Conservation (phyloP, 2,888 invertebrate genomes). For the Laspeyria flexula region DNA sequence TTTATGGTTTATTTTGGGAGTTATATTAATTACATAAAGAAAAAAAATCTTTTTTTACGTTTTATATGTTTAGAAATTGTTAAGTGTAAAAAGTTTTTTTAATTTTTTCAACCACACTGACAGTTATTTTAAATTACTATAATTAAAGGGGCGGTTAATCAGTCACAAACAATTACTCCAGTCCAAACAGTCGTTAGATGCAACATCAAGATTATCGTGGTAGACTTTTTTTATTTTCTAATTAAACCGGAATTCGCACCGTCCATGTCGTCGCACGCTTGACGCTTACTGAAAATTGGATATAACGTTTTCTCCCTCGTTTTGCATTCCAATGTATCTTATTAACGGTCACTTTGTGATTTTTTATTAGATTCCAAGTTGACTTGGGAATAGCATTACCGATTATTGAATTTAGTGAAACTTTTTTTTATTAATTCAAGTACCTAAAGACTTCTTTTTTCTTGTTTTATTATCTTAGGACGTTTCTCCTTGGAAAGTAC, state of each 20-base stretch:
- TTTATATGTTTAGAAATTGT: too few species aligned
- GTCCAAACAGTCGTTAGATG: constrained; percentile 1
- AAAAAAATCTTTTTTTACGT: too few species aligned
- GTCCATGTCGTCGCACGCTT: too few species aligned
- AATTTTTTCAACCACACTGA: too few species aligned
- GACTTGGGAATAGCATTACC: not conserved
- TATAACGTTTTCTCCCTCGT: constrained; percentile 32
- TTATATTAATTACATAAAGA: too few species aligned
- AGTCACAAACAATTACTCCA: not conserved
- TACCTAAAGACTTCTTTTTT: too few species aligned
- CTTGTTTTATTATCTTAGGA: too few species aligned
- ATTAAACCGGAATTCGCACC: constrained; percentile 32
- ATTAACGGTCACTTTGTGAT: constrained; percentile 22
- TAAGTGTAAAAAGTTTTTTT: too few species aligned
- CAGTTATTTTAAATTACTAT: not conserved
- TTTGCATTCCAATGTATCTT: constrained; percentile 34
- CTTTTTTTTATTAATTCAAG: too few species aligned
- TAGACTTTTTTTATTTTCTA: constrained; percentile 33
- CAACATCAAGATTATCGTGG: constrained; percentile 20
- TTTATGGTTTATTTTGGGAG: too few species aligned
- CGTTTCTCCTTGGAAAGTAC: too few species aligned
- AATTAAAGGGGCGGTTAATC: not conserved
- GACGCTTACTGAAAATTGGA: constrained; percentile 28
- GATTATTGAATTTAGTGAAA: too few species aligned
- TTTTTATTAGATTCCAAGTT: constrained; percentile 20